phyloP scores from a whole-genome alignment of 1,140 invertebrate genomes.

The Cydia fagiglandana region DNA sequence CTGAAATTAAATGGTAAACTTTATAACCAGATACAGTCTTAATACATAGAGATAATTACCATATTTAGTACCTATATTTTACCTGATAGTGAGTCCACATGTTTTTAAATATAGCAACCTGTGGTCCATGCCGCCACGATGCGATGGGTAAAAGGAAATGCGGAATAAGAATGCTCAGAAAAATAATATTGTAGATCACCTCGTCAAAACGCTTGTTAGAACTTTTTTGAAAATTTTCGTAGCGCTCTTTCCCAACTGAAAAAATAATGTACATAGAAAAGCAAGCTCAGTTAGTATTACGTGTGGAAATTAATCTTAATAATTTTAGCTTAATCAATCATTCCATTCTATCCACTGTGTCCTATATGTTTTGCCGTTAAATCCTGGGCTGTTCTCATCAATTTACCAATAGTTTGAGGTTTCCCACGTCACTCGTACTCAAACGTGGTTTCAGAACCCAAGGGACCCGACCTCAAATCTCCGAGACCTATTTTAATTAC shows the following conservation, averaged over 20 bases:
- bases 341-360: no score
- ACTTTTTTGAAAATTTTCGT: constrained; percentile 78
- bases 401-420: no score
- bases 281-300: not conserved
- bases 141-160: constrained; percentile 84
- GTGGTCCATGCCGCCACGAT: constrained; percentile 83
- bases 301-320: no score
- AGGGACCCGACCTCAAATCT: no score
- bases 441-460: no score
- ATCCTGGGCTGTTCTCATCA: no score
- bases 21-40: no score
- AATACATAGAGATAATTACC: no score
- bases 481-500: no score
- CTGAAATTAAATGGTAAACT: constrained; percentile 59
- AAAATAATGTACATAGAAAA: constrained; percentile 34
- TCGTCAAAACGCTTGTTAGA: constrained; percentile 84
- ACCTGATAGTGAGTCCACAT: constrained; percentile 87
- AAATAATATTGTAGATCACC: constrained; percentile 85
- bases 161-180: constrained; percentile 84
- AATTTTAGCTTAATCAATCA: no score
- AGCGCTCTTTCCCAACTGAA: constrained; percentile 77
- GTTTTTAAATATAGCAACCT: constrained; percentile 86
- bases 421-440: no score
- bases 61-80: constrained; percentile 5
- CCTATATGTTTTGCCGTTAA: no score